phyloP scores from a whole-genome alignment of 1,140 invertebrate species.

The Drosophila guanche region DNA sequence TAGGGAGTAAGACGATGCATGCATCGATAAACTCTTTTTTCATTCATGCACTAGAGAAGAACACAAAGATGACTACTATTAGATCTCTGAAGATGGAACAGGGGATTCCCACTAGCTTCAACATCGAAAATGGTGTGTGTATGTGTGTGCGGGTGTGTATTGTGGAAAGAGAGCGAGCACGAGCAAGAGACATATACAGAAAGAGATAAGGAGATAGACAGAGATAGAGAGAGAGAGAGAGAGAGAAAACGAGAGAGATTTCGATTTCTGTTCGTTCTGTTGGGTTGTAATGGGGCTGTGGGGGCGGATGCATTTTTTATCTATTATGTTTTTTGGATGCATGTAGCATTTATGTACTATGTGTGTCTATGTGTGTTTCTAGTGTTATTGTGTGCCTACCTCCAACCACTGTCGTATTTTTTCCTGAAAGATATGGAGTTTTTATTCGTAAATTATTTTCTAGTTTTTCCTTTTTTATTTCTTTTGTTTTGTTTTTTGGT shows the following conservation, averaged over 20 bases:
- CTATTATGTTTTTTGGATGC: conserved; percentile 3
- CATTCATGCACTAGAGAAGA: conserved; percentile 30
- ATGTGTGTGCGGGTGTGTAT: conserved; percentile 5
- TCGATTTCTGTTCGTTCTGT: conserved; percentile 25
- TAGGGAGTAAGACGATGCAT: conserved; percentile 12
- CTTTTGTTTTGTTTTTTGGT: not conserved
- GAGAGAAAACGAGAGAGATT: conserved; percentile 33
- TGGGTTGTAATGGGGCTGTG: conserved; percentile 16
- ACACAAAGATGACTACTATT: not conserved
- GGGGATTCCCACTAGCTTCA: conserved; percentile 11
- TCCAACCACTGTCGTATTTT: conserved; percentile 89
- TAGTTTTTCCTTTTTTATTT: conserved; percentile 2
- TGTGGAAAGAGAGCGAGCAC: conserved; percentile 11
- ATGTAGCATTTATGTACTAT: conserved; percentile 10
- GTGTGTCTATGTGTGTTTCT: conserved; percentile 14
- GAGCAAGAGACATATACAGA: conserved; percentile 34
- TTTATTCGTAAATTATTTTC: conserved; percentile 79
- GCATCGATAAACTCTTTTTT: conserved; percentile 4
- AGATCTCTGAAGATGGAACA: not conserved
- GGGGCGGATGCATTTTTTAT: conserved; percentile 5
- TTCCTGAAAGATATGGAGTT: conserved; percentile 84
- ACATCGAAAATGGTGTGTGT: conserved; percentile 33
- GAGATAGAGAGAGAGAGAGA: conserved; percentile 34
- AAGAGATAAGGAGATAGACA: conserved; percentile 31
- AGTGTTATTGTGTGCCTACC: conserved; percentile 85